Base-by-base conservation (phyloP, 2,888 invertebrate species). In the Drosophila macrothrix region DNA sequence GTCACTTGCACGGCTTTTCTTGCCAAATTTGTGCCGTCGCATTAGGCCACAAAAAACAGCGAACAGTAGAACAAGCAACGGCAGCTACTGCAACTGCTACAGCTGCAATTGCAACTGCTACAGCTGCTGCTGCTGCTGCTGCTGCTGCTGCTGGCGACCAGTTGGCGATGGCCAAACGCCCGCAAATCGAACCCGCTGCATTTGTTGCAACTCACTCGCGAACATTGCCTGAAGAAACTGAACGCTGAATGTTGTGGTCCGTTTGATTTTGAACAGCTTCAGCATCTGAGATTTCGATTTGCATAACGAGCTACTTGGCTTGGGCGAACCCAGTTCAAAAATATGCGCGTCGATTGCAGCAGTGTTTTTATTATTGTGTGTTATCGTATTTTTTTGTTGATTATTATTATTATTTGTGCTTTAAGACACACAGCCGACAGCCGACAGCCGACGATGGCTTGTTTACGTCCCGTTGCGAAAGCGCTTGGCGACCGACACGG, bases 1-100 rank as follows among this genome's bases (percentile, higher is more conserved):
- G 61, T 72, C 73, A 66, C 69, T 75, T 66, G 74, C 85, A 73
- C 83, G 67, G 65, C 72, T 75, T 76, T 73, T 58, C 70, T 75
- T 53, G 83, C 85, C 88, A 83, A 85, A 88, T 80, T 88, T 79
- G 79, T 67, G 69, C 67, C 67, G 74, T 72, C 67, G 70, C 83
- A 73, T 77, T 86, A 73, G 83, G 80, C 73, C 69, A 71, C 56
- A 49, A 60, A 56, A 54, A 56, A 39, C 59, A 66, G 68, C 71
- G 54, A 68, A 31, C 31, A 31, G 60, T 63, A 35, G 37, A 73
- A 73, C 74, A 41, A 63, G 58, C 50, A 56, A 46, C 59, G 69
- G 63, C 59, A 52, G 74, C 19, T 61, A 52, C 35, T 43, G 65
- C 46, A 46, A 33, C n/a, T 62, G 52, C n/a, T 16, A 46, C 25